Evolutionary conservation across 2,888 invertebrate species (phyloP).

Genomic region (Agonopterix subpropinquella): DNA sequence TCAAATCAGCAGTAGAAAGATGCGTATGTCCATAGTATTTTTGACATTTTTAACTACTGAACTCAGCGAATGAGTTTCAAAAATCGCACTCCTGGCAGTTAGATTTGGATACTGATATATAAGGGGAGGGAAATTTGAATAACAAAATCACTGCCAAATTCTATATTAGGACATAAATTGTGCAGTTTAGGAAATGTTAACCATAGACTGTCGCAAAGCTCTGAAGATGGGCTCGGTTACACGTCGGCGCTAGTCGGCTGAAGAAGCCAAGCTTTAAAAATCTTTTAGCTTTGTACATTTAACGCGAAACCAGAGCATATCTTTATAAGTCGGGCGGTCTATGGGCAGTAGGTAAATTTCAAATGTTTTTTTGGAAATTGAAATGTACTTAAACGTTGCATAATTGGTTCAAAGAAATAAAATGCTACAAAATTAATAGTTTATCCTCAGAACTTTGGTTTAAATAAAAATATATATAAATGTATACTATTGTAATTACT

Average conservation of each 20-base stretch:
- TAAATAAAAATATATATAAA: not conserved
- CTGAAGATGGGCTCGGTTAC: too few relatives aligned
- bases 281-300: too few relatives aligned
- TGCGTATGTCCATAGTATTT: too few relatives aligned
- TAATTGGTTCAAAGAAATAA: constrained; percentile 8
- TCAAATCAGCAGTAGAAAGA: too few relatives aligned
- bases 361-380: not conserved
- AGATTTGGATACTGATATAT: too few relatives aligned
- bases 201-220: not conserved
- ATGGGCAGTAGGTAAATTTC: not conserved
- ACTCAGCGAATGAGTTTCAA: too few relatives aligned
- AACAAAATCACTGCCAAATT: constrained; percentile 7
- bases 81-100: too few relatives aligned
- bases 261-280: too few relatives aligned
- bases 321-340: not conserved
- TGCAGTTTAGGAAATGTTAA: constrained; percentile 3
- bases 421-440: constrained; percentile 7
- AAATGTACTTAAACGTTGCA: not conserved
- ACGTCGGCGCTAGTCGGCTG: too few relatives aligned
- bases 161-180: constrained; percentile 1
- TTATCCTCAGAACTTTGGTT: not conserved
- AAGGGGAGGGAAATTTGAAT: not conserved
- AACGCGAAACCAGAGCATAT: too few relatives aligned
- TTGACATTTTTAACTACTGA: too few relatives aligned
- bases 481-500: constrained; percentile 7